Conservation (phyloP, 2,888 invertebrate species). For the Drosophila crucigera region DNA sequence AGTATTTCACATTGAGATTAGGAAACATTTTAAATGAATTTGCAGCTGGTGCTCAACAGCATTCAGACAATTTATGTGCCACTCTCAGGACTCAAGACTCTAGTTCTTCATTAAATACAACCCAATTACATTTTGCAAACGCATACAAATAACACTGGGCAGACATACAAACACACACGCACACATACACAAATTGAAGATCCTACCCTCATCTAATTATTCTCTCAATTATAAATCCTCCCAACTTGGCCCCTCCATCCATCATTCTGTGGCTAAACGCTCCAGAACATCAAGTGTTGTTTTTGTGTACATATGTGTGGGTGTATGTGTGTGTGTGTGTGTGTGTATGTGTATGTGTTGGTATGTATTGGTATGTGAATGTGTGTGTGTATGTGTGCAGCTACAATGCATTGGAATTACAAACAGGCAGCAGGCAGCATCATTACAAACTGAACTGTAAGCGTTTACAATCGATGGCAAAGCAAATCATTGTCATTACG, state of each 20-base stretch:
- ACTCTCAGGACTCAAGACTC: conserved; percentile 32
- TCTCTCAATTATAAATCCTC: conserved; percentile 70
- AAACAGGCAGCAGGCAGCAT: conserved; percentile 49
- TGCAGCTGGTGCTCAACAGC: conserved; percentile 17
- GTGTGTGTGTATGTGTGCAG: conserved; percentile 17
- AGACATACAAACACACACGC: conserved; percentile 1
- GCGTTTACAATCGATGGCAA: conserved; percentile 67
- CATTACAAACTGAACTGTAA: conserved; percentile 61
- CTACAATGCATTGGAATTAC: conserved; percentile 49
- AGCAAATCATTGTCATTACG: conserved; percentile 75
- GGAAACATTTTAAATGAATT: neutral
- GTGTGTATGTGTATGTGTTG: neutral
- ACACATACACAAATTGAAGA: conserved; percentile 16
- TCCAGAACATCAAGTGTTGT: conserved; percentile 39
- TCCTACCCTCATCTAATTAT: conserved; percentile 71
- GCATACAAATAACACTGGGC: conserved; percentile 36
- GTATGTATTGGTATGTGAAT: neutral
- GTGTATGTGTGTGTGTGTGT: neutral
- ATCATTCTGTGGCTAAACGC: conserved; percentile 46
- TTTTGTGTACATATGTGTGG: conserved; percentile 8
- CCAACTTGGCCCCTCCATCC: conserved; percentile 31
- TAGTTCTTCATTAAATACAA: conserved; percentile 53
- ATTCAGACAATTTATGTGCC: conserved; percentile 39
- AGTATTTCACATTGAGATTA: neutral
- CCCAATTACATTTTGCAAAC: conserved; percentile 51